These are phyloP conservation scores for Andricus quercusramuli DNA, from an alignment of 2,888 invertebrate genomes.

Conservation along the genomic window DNA sequence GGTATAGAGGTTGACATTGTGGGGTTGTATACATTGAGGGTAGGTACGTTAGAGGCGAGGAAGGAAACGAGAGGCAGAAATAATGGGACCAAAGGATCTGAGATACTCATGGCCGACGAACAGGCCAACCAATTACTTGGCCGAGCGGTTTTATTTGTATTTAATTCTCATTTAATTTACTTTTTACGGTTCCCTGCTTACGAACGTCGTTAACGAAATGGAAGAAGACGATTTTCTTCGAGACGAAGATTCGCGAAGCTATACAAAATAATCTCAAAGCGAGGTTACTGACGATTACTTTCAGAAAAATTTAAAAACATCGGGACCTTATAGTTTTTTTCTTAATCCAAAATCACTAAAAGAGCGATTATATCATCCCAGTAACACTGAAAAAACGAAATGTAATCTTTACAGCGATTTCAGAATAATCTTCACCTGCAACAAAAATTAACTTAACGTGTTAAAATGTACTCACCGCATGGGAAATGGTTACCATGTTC, in stretches of 20 bases:
- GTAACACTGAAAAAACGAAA: too few relatives aligned
- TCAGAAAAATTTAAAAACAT: background rate
- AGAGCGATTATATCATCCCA: too few relatives aligned
- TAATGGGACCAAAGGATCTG: constrained; percentile 57
- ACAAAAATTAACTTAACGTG: too few relatives aligned
- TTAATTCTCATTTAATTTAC: constrained; percentile 79
- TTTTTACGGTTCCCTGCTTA: constrained; percentile 71
- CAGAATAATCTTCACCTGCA: too few relatives aligned
- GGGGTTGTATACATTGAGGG: constrained; percentile 43
- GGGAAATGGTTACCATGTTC: too few relatives aligned
- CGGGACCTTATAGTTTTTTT: too few relatives aligned
- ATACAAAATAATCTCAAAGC: background rate
- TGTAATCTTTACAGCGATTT: too few relatives aligned
- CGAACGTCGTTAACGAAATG: constrained; percentile 71
- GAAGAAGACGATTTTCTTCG: constrained; percentile 65
- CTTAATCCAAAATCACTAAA: too few relatives aligned
- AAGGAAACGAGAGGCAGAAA: constrained; percentile 49
- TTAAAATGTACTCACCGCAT: too few relatives aligned
- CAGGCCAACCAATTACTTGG: constrained; percentile 76
- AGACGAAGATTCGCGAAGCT: constrained; percentile 58
- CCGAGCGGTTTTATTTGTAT: constrained; percentile 77
- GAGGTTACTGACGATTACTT: constrained; percentile 10
- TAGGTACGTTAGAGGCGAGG: constrained; percentile 43
- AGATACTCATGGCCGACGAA: constrained; percentile 61
- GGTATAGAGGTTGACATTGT: constrained; percentile 46